phyloP scores from a whole-genome alignment of 2,888 invertebrate species.

The Blastobasis lacticolella region DNA sequence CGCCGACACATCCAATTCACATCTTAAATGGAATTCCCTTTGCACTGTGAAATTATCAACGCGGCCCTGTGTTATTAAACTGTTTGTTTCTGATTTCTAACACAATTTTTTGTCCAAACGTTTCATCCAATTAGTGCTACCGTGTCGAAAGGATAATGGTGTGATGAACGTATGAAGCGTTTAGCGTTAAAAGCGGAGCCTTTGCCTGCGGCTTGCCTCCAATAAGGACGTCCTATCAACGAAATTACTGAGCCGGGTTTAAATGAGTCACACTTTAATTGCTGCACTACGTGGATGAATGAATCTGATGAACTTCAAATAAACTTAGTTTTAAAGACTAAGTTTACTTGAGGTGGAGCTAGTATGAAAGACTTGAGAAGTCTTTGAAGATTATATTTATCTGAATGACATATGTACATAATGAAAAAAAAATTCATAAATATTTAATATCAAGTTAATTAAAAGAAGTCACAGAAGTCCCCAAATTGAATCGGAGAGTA shows the following conservation, averaged over 20 bases:
- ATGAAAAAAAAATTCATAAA: no score
- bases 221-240: constrained; percentile 10
- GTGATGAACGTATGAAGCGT: constrained; percentile 60
- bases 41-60: constrained; percentile 13
- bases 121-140: constrained; percentile 74
- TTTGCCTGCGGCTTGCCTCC: constrained; percentile 40
- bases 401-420: no score
- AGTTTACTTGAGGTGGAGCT: no score
- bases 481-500: no score
- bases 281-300: no score
- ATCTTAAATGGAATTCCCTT: constrained; percentile 69
- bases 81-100: constrained; percentile 60
- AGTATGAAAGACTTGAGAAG: no score
- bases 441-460: no score
- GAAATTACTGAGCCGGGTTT: background rate
- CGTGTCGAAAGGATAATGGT: constrained; percentile 74
- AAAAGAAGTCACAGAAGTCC: no score
- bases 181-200: constrained; percentile 63
- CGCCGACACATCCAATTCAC: constrained; percentile 69
- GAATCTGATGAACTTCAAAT: no score
- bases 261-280: no score
- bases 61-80: constrained; percentile 62
- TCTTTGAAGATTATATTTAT: no score
- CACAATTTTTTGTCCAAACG: constrained; percentile 48
- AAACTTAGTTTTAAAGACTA: no score